phyloP scores from a whole-genome alignment of 2,888 invertebrate species.

The Stegophylla sp. region DNA sequence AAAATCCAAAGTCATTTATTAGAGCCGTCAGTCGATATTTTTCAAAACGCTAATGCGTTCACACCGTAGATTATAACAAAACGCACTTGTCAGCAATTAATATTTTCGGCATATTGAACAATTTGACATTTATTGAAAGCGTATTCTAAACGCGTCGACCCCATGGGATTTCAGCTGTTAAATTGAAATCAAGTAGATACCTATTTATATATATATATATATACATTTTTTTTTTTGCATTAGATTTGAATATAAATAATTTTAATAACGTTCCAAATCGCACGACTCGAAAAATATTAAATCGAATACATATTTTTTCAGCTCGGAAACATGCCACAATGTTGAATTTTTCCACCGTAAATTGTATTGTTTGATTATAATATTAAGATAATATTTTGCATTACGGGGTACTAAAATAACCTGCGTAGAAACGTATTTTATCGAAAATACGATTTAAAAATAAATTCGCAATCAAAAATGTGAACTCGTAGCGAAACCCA shows the following conservation, averaged over 20 bases:
- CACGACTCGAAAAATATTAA: too few relatives aligned
- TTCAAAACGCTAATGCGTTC: conserved; percentile 1
- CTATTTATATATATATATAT: too few relatives aligned
- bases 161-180: neutral
- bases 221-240: too few relatives aligned
- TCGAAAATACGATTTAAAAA: conserved; percentile 11
- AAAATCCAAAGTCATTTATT: conserved; percentile 49
- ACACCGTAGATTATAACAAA: neutral
- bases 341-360: too few relatives aligned
- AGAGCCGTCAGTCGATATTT: neutral
- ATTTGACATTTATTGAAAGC: neutral
- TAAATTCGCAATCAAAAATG: neutral
- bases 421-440: too few relatives aligned
- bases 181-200: neutral
- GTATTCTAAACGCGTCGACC: neutral
- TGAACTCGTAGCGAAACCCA: neutral
- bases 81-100: neutral
- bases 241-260: too few relatives aligned
- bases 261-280: too few relatives aligned
- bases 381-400: too few relatives aligned
- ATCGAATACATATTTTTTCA: too few relatives aligned
- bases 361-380: too few relatives aligned
- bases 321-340: too few relatives aligned
- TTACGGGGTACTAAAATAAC: too few relatives aligned
- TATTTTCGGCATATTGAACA: neutral